Evolutionary conservation across 2,888 invertebrate species (phyloP).

Genomic region (Crocallis elinguaria): DNA sequence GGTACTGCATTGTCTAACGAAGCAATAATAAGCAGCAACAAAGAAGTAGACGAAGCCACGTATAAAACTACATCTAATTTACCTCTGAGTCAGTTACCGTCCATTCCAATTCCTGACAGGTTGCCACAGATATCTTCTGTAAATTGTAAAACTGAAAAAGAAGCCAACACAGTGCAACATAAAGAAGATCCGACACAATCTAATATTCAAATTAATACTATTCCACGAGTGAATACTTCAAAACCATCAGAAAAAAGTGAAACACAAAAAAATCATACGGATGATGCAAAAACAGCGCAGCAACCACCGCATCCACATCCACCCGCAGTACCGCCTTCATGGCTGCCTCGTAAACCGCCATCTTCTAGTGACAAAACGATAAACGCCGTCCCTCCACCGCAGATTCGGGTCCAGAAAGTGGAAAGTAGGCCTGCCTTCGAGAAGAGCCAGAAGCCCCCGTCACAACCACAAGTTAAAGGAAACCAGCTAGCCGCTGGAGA

Average conservation of each 20-base stretch:
- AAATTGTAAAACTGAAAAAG: conserved; percentile 43
- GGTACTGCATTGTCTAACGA: conserved; percentile 26
- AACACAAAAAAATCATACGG: conserved; percentile 38
- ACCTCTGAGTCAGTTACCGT: conserved; percentile 65
- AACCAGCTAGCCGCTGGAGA: conserved; percentile 50
- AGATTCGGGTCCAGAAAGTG: conserved; percentile 65
- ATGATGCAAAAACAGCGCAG: conserved; percentile 43
- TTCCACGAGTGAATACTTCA: conserved; percentile 24
- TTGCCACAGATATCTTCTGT: conserved; percentile 51
- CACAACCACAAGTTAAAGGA: conserved; percentile 48
- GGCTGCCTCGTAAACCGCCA: conserved; percentile 60
- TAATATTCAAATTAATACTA: conserved; percentile 12
- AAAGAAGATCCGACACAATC: conserved; percentile 33
- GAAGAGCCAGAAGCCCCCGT: conserved; percentile 51
- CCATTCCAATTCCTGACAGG: conserved; percentile 67
- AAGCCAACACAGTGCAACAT: conserved; percentile 37
- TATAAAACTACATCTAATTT: conserved; percentile 52
- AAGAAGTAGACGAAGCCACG: conserved; percentile 32
- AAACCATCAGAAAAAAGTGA: conserved; percentile 41
- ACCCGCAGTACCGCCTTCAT: conserved; percentile 75
- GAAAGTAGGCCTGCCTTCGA: conserved; percentile 53
- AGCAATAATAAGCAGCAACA: conserved; percentile 30
- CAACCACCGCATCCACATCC: conserved; percentile 67
- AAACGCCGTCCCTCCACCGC: conserved; percentile 52
- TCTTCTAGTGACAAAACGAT: conserved; percentile 45